Conservation (phyloP, 2,888 invertebrate genomes). For the Nemoura dubitans region DNA sequence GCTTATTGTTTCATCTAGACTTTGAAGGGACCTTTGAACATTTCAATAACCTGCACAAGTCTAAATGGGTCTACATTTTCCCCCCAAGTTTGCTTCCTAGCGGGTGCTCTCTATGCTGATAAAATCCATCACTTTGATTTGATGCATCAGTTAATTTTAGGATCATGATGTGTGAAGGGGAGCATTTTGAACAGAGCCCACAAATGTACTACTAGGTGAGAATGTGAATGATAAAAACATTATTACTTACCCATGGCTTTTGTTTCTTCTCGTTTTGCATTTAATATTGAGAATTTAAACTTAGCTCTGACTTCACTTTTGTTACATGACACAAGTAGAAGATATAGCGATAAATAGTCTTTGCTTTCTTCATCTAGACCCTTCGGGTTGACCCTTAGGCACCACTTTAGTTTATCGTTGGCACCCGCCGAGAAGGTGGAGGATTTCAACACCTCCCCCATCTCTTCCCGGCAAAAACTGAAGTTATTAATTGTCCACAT, state of each 20-base stretch:
- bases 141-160: too few species aligned
- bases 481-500: slow-evolving; percentile 99
- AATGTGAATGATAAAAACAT: too few species aligned
- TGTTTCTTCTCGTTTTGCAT: slow-evolving; percentile 99
- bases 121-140: too few species aligned
- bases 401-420: slow-evolving; percentile 99
- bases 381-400: slow-evolving; percentile 99
- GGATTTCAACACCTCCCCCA: slow-evolving; percentile 99
- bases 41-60: too few species aligned
- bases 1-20: too few species aligned
- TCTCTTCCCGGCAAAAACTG: slow-evolving; percentile 99
- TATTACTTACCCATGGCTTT: slow-evolving; percentile 96
- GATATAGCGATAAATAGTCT: slow-evolving; percentile 98
- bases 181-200: too few species aligned
- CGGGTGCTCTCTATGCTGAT: too few species aligned
- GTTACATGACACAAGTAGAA: slow-evolving; percentile 98
- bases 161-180: too few species aligned
- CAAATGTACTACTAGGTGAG: too few species aligned
- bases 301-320: slow-evolving; percentile 99
- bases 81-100: too few species aligned
- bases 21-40: too few species aligned
- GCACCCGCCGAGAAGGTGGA: slow-evolving; percentile 99
- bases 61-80: too few species aligned
- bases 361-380: slow-evolving; percentile 99
- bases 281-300: slow-evolving; percentile 99